Evolutionary conservation across 2,888 invertebrate species (phyloP), one percentile per base, ranked within the genome.

Genomic region (Drosophila macrospina): DNA sequence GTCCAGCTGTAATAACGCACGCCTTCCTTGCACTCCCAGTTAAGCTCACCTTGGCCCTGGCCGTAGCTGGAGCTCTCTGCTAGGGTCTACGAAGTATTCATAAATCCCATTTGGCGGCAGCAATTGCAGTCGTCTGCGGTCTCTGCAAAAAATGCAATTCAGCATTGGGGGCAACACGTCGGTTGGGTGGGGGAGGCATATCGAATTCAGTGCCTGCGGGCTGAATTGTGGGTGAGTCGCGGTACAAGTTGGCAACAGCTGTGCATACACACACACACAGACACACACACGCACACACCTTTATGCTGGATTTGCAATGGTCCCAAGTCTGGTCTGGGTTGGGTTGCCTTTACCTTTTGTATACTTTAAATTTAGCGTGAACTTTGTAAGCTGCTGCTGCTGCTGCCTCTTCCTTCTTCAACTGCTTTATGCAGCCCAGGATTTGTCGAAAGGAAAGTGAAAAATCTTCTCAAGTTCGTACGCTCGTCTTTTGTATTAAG

Each of bases 41-140:
- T 72, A 28, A 60, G 56, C 41, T 75, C 61, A 69, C 78, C 69
- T 63, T 73, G 65, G 63, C 64, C 42, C n/a, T 60, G 57, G 45
- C 52, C 36, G 15, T 39, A 16, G 32, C 37, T 55, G 10, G 44
- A 39, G 34, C 51, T 42, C 24, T 24, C 8, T 24, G 34, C 16
- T 44, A 15, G 16, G 48, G 45, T 47, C 47, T 16, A 11, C 28
- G 39, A 45, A 68, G 78, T 69, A 69, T 80, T 75, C 80, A 86
- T 86, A 83, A 82, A 83, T 80, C 78, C 78, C 82, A 69, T 69
- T 80, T 76, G 75, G 60, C 41, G 69, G 55, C 74, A 69, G 66
- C 69, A 75, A 70, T 75, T 82, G 78, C 86, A 84, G 47, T 68
- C 70, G 78, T 74, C 75, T 74, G 69, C 69, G 67, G 65, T 69